phyloP scores from a whole-genome alignment of 1,140 invertebrate species.

The Hylaeus volcanicus region DNA sequence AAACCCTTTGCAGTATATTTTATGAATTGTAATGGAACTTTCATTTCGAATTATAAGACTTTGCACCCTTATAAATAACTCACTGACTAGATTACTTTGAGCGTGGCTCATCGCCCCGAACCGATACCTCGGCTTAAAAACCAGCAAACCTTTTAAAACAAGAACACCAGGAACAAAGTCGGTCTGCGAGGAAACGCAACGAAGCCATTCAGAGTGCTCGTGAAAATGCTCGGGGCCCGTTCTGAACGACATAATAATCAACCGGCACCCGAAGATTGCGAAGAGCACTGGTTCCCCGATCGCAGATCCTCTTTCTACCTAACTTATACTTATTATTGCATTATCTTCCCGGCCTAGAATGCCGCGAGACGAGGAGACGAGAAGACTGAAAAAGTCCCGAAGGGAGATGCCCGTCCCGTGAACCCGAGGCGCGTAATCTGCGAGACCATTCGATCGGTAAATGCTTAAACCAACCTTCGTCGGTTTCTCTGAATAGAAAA shows the following conservation, averaged over 20 bases:
- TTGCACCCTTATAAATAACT: not conserved
- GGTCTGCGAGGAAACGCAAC: slow-evolving; percentile 34
- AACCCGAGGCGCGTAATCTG: slow-evolving; percentile 41
- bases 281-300: slow-evolving; percentile 21
- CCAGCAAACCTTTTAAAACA: not conserved
- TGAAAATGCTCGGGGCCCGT: slow-evolving; percentile 34
- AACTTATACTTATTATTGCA: slow-evolving; percentile 71
- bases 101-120: not conserved
- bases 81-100: not conserved
- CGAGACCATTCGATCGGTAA: not conserved
- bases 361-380: slow-evolving; percentile 37
- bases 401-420: slow-evolving; percentile 12
- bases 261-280: slow-evolving; percentile 49
- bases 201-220: slow-evolving; percentile 34
- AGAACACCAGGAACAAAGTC: not conserved
- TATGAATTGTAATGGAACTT: too few species aligned
- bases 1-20: too few species aligned
- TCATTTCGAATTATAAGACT: not conserved
- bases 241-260: slow-evolving; percentile 63
- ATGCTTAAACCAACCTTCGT: too few species aligned
- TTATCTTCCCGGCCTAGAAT: slow-evolving; percentile 58
- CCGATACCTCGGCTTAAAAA: slow-evolving; percentile 8
- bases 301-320: slow-evolving; percentile 30
- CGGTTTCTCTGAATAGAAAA: too few species aligned
- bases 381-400: slow-evolving; percentile 27